These are phyloP conservation scores for Phengaris alcon DNA, from an alignment of 2,888 invertebrate species.

Conservation along the genomic window DNA sequence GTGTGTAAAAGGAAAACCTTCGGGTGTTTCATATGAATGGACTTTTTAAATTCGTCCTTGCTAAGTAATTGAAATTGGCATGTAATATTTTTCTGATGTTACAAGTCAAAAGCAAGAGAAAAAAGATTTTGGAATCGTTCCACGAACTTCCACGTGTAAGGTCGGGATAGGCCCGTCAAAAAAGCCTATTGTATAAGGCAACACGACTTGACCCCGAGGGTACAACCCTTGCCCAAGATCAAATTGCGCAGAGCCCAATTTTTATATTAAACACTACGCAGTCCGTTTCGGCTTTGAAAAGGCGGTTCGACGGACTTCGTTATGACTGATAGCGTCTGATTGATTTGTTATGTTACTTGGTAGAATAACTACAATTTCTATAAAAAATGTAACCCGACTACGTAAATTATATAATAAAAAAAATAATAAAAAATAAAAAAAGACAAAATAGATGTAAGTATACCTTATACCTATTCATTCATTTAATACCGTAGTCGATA, in stretches of 20 bases:
- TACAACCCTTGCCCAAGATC: background rate
- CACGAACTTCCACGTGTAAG: background rate
- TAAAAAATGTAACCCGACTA: too few species aligned
- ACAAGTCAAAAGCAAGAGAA: constrained; percentile 1
- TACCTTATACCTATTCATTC: too few species aligned
- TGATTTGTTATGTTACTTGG: too few species aligned
- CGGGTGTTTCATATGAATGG: constrained; percentile 28
- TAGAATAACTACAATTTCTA: too few species aligned
- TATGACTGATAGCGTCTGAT: too few species aligned
- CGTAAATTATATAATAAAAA: too few species aligned
- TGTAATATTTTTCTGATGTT: constrained; percentile 11
- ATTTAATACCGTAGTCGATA: too few species aligned
- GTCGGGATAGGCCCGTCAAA: background rate
- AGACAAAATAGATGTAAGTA: too few species aligned
- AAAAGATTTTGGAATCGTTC: background rate
- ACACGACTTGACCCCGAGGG: background rate
- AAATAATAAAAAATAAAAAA: too few species aligned
- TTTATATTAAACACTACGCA: background rate
- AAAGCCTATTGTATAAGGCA: background rate
- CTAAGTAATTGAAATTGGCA: constrained; percentile 27
- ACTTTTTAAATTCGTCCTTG: constrained; percentile 23
- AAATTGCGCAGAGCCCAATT: background rate
- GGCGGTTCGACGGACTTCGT: too few species aligned
- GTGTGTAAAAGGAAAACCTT: constrained; percentile 37
- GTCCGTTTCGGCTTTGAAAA: too few species aligned